phyloP scores from a whole-genome alignment of 92 coral and sea anemone species.

The Desmophyllum pertusum region DNA sequence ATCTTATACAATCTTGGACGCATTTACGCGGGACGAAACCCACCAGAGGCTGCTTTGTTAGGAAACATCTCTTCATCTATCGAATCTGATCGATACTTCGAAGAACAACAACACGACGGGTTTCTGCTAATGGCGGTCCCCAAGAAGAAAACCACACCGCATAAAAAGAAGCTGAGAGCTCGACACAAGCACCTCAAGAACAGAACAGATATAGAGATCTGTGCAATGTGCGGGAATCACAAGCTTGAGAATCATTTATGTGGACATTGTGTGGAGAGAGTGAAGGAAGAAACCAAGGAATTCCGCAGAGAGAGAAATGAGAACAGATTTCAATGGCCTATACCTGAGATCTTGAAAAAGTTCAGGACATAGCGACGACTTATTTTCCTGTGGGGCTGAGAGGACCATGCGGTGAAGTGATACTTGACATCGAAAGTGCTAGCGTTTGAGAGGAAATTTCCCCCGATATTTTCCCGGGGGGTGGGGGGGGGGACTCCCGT shows the following conservation, averaged over 20 bases:
- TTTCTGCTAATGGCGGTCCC: conserved; percentile 95
- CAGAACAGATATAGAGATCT: conserved; percentile 92
- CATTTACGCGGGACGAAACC: not conserved
- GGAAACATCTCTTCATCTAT: not conserved
- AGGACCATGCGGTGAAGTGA: not conserved
- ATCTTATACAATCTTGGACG: not conserved
- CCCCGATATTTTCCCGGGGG: too few species aligned
- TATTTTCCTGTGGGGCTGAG: not conserved
- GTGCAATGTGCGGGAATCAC: conserved; percentile 87
- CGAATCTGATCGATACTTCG: conserved; percentile 7
- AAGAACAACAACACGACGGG: conserved; percentile 48
- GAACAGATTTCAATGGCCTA: conserved; percentile 81
- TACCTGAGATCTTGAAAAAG: conserved; percentile 83
- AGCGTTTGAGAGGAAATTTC: not conserved
- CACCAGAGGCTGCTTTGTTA: not conserved
- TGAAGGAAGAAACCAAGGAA: conserved; percentile 65
- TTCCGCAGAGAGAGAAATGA: conserved; percentile 59
- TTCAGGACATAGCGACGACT: conserved; percentile 59
- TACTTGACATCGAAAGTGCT: not conserved
- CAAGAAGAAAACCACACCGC: conserved; percentile 89
- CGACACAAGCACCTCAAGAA: conserved; percentile 94
- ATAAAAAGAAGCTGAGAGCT: conserved; percentile 86
- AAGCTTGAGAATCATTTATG: conserved; percentile 89
- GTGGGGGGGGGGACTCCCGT: too few species aligned
- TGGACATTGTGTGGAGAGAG: conserved; percentile 81